phyloP scores from a whole-genome alignment of 2,113 vertebrate species.

The Bucco capensis region DNA sequence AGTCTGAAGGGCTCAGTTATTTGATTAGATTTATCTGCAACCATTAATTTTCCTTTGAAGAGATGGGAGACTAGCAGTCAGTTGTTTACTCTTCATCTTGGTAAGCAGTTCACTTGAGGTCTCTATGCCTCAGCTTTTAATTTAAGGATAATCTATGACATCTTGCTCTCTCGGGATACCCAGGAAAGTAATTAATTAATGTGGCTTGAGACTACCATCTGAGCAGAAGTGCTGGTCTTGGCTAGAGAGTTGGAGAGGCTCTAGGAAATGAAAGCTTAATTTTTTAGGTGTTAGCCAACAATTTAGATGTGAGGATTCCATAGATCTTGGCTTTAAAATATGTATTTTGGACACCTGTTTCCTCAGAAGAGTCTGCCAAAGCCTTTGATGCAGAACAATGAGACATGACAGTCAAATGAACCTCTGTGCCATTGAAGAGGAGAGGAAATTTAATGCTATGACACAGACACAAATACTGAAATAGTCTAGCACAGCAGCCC shows the following conservation, averaged over 20 bases:
- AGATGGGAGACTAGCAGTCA: background rate
- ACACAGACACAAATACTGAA: background rate
- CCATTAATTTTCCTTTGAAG: background rate
- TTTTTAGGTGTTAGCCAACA: background rate
- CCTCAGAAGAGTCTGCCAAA: background rate
- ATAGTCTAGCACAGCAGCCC: background rate
- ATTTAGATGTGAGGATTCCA: background rate
- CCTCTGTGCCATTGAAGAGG: background rate
- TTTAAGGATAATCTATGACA: background rate
- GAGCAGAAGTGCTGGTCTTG: background rate
- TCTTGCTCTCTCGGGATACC: background rate
- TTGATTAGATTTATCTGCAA: background rate
- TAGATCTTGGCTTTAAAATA: background rate
- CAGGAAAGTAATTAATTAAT: background rate
- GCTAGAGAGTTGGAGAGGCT: background rate
- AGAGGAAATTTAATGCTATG: background rate
- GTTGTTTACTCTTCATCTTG: background rate
- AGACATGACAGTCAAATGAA: conserved; percentile 8
- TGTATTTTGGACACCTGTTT: conserved; percentile 8
- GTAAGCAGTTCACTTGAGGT: background rate
- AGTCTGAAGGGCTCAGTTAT: background rate
- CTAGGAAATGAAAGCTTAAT: background rate
- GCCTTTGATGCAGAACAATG: background rate
- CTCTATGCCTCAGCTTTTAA: background rate
- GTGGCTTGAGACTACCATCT: background rate